Evolutionary conservation across 92 coral and sea anemone genomes (phyloP).

Genomic region (Palythoa heliodiscus): DNA sequence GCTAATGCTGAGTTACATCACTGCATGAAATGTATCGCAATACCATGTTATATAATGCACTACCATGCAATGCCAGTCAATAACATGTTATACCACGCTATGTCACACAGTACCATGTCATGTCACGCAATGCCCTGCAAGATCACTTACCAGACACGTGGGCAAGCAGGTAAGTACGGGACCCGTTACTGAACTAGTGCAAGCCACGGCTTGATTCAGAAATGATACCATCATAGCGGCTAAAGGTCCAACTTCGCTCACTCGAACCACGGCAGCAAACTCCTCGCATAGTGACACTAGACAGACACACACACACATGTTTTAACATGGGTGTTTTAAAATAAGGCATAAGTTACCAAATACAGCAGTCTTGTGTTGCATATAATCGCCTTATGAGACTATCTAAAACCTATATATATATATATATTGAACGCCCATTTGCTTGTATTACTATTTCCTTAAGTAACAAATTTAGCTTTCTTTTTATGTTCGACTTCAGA

Average conservation of each 20-base stretch:
- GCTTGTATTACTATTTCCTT: too few species aligned
- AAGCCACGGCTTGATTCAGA: constrained; percentile 91
- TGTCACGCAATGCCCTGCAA: not conserved
- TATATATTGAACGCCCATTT: too few species aligned
- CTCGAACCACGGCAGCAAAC: constrained; percentile 79
- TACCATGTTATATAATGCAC: too few species aligned
- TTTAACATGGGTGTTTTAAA: too few species aligned
- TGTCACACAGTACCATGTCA: not conserved
- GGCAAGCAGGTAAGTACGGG: constrained; percentile 76
- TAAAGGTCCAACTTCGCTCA: constrained; percentile 86
- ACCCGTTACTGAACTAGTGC: constrained; percentile 58
- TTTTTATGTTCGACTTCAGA: too few species aligned
- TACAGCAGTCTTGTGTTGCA: not conserved
- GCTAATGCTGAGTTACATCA: too few species aligned
- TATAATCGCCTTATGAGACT: too few species aligned
- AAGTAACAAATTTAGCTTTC: too few species aligned
- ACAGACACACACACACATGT: not conserved
- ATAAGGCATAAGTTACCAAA: not conserved
- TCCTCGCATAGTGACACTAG: constrained; percentile 90
- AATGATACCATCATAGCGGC: constrained; percentile 83
- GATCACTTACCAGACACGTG: constrained; percentile 77
- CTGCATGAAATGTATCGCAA: too few species aligned
- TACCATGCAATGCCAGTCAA: too few species aligned
- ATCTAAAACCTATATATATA: too few species aligned
- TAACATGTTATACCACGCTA: not conserved